Base-by-base conservation (phyloP, 2,888 invertebrate genomes). In the Sinohyriopsis cumingii region DNA sequence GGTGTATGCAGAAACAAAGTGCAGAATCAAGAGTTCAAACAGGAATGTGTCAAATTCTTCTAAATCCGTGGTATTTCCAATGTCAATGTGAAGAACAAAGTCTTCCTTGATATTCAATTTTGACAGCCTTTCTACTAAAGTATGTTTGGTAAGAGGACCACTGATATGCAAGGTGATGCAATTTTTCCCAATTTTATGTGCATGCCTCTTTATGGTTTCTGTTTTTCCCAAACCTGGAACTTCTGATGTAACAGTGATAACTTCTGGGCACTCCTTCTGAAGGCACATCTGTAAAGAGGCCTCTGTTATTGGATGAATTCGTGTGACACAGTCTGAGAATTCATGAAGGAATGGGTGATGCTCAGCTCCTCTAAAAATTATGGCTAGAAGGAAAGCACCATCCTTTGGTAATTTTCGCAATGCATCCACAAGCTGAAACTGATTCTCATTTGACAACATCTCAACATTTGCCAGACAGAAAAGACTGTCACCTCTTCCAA, bases 381-480 rank as follows among this genome's bases (percentile, higher is more conserved):
- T 33, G 20, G 77, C 71, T 20, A 83, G 65, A 15, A 71, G 62
- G 64, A 59, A 76, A 1, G 65, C 53, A 28, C 22, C 18, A 3
- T 69, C 45, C 25, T 60, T 60, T 5, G 60, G 55, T 5, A 78
- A 57, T 20, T 69, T 57, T 5, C 64, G 28, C 2, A 83, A 60
- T 56, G 54, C 33, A 53, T 79, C 77, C 5, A 80, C 79, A 62
- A 83, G 69, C 53, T 59, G 66, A 53, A 77, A 78, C 57, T 81
- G 81, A 12, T 79, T 33, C 59, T 80, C 80, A 69, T 69, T 76
- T 24, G 78, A 56, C 5, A 82, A 69, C 6, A 74, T 57, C 69
- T 83, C 82, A 15, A 81, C 74, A 69, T 79, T 73, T n/a, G 76
- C 80, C 25, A 83, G 68, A 59, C 80, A 79, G 59, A 71, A 83